These are phyloP conservation scores for Cyanistes caeruleus DNA, from an alignment of 2,113 vertebrate genomes.

Conservation along the genomic window DNA sequence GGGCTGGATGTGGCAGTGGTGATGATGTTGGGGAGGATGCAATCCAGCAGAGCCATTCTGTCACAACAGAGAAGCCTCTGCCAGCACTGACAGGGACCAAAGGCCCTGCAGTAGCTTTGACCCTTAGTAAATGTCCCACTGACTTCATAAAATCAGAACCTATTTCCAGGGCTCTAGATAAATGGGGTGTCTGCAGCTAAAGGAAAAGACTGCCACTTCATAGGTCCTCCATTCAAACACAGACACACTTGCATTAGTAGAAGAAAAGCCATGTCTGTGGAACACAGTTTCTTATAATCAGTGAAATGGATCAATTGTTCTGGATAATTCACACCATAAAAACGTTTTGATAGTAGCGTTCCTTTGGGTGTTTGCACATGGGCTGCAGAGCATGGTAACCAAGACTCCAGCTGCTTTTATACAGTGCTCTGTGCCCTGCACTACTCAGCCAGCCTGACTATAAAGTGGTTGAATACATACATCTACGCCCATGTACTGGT, in stretches of 20 bases:
- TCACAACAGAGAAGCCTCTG: neutral
- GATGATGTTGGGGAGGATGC: neutral
- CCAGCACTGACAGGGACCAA: neutral
- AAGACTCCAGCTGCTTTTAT: neutral
- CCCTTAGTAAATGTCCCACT: rapidly evolving
- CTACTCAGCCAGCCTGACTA: neutral
- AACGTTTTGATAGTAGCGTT: neutral
- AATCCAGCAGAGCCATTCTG: neutral
- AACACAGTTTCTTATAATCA: neutral
- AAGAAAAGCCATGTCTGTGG: neutral
- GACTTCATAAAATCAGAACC: neutral
- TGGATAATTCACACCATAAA: neutral
- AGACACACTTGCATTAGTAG: neutral
- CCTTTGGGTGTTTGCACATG: neutral
- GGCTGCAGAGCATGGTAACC: neutral
- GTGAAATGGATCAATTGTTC: neutral
- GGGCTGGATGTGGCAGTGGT: neutral
- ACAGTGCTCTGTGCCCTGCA: neutral
- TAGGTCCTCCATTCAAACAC: neutral
- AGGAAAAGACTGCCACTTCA: neutral
- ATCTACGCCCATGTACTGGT: neutral
- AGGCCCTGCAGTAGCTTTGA: neutral
- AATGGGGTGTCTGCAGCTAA: neutral
- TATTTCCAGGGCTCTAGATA: neutral
- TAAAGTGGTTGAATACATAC: neutral